Percentiles rank a stretch among this genome's conserved stretches.
These are phyloP conservation scores for Clanis bilineata DNA, from an alignment of 2,888 invertebrate species.

Conservation along the genomic window DNA sequence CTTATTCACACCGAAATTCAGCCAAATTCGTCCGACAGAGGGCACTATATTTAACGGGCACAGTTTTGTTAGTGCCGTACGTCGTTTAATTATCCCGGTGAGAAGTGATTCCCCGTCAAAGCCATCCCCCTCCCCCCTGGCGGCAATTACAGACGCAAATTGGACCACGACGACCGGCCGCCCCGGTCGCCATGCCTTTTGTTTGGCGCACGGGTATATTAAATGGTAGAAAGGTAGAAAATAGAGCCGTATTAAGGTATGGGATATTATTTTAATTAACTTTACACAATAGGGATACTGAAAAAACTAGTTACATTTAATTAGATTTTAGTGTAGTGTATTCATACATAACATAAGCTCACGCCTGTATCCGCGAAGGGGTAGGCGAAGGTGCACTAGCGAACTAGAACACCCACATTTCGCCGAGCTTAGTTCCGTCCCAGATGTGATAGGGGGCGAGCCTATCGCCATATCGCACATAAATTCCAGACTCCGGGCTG, in stretches of 20 bases:
- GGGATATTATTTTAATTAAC: conserved; percentile 7
- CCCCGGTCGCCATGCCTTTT: conserved; percentile 8
- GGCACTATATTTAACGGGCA: conserved; percentile 11
- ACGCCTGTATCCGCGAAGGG: too few relatives aligned
- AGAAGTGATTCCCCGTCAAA: conserved; percentile 52
- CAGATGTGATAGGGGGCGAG: too few relatives aligned
- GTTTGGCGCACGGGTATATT: conserved; percentile 2
- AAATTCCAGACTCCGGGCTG: too few relatives aligned
- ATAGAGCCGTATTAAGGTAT: neutral
- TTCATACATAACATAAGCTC: neutral
- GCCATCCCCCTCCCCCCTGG: conserved; percentile 16
- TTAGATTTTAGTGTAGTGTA: too few relatives aligned
- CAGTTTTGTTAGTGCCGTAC: conserved; percentile 22
- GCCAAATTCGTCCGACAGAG: conserved; percentile 18
- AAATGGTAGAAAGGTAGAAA: conserved; percentile 1
- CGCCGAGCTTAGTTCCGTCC: too few relatives aligned
- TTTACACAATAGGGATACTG: neutral
- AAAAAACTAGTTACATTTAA: neutral
- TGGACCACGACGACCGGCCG: conserved; percentile 8
- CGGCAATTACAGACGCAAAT: conserved; percentile 16
- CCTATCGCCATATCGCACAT: too few relatives aligned
- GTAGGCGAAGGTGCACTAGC: too few relatives aligned
- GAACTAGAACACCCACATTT: too few relatives aligned
- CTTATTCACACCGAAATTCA: conserved; percentile 22
- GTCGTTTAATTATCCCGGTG: conserved; percentile 53